Percentiles rank a stretch among this genome's conserved stretches.
phyloP scores from a whole-genome alignment of 2,113 vertebrate species.

The Indri indri region DNA sequence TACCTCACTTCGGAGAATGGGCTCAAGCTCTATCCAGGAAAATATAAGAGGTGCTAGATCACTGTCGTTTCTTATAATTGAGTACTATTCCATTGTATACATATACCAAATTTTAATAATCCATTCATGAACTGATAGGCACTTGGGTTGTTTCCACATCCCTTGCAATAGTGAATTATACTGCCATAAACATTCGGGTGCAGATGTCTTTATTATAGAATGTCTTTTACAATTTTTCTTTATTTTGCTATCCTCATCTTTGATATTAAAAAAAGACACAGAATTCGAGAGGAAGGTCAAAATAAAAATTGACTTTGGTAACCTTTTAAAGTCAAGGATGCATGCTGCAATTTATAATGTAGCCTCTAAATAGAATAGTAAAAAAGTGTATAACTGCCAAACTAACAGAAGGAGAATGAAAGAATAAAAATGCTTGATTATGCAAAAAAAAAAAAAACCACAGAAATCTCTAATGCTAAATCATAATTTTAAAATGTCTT shows the following conservation, averaged over 20 bases:
- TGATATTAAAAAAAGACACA: constrained; percentile 13
- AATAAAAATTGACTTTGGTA: neutral
- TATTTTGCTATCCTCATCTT: constrained; percentile 6
- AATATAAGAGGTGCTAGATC: too few relatives aligned
- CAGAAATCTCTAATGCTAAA: constrained; percentile 12
- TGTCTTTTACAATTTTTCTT: constrained; percentile 2
- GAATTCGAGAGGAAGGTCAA: neutral
- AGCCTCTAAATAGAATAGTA: neutral
- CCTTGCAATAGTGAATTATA: too few relatives aligned
- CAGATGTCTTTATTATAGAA: too few relatives aligned
- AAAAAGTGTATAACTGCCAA: neutral
- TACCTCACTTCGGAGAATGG: too few relatives aligned
- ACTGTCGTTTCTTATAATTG: too few relatives aligned
- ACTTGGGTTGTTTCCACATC: too few relatives aligned
- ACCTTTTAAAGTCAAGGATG: neutral
- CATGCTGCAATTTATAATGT: neutral
- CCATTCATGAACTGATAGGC: too few relatives aligned
- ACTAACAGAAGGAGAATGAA: neutral
- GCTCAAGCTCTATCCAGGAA: too few relatives aligned
- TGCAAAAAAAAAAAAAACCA: too few relatives aligned
- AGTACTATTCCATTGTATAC: too few relatives aligned
- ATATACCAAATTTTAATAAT: too few relatives aligned
- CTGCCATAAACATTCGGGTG: too few relatives aligned
- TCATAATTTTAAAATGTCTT: constrained; percentile 36
- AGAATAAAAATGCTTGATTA: neutral